phyloP scores from a whole-genome alignment of 2,888 invertebrate species.

The Ophion costatus region DNA sequence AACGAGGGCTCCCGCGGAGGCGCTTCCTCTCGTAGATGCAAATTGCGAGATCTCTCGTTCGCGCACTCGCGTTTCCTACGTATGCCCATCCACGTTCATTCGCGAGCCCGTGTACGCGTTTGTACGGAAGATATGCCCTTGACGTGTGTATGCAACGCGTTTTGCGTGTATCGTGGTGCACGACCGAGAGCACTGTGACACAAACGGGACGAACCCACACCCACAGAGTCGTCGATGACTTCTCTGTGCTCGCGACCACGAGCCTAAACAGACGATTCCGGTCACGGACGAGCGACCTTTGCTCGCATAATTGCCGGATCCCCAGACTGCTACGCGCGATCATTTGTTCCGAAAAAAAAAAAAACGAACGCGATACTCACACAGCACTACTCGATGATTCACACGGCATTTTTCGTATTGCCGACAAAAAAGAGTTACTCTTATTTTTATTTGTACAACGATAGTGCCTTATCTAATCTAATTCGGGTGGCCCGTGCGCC shows the following conservation, averaged over 20 bases:
- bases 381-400: neutral
- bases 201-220: slow-evolving; percentile 1
- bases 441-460: slow-evolving; percentile 24
- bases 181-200: slow-evolving; percentile 1
- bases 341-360: slow-evolving; percentile 35
- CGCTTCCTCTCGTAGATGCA: slow-evolving; percentile 58
- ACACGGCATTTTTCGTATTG: slow-evolving; percentile 8
- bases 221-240: slow-evolving; percentile 12
- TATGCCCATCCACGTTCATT: slow-evolving; percentile 9
- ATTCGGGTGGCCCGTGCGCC: neutral
- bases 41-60: slow-evolving; percentile 57
- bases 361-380: slow-evolving; percentile 34
- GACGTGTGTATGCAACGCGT: slow-evolving; percentile 35
- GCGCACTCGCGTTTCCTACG: slow-evolving; percentile 24
- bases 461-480: slow-evolving; percentile 35
- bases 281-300: slow-evolving; percentile 61
- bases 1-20: slow-evolving; percentile 58
- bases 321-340: slow-evolving; percentile 30
- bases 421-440: neutral
- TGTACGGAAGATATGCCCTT: slow-evolving; percentile 45
- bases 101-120: neutral
- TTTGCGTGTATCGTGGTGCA: slow-evolving; percentile 30
- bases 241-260: slow-evolving; percentile 9
- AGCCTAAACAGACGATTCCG: slow-evolving; percentile 61
- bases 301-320: slow-evolving; percentile 50